Evolutionary conservation across 2,113 vertebrate genomes (phyloP), one percentile per base, ranked within the genome.

Genomic region (Saguinus imperator): DNA sequence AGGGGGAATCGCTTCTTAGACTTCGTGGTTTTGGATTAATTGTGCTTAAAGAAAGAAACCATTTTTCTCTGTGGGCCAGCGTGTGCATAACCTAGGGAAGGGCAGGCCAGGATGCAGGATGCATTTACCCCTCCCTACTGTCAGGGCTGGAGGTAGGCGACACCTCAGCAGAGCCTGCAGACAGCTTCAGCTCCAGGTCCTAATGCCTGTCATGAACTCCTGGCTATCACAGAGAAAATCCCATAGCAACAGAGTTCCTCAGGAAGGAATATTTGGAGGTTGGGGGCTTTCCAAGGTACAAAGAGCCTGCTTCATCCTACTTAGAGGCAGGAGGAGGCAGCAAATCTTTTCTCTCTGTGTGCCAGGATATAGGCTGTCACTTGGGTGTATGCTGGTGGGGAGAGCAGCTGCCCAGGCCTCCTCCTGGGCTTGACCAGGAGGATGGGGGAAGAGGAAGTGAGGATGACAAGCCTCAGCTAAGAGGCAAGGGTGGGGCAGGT

Each of bases 1-100:
- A 1, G 3, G 50, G 95, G 68, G 45, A 88, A 87, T 72, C 1
- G 1, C 12, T 92, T 66, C 85, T 94, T 91, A 94, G 82, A 89
- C 32, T 90, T 90, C 84, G 76, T 85, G 89, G 55, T 90, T 97
- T 85, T 57, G 68, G 29, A 89, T 43, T 96, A 96, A 96, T 88
- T 95, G 86, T 87, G 40, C 68, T 90, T 88, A 45, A 88, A 64
- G 90, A 95, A 94, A 58, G n/a, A 92, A 90, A 48, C 12, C 23
- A 32, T 85, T 88, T 93, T 94, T 27, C 91, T 91, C 57, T 18
- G 9, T 82, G 4, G 23, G 55, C 75, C 35, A 40, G n/a, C 40
- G n/a, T 86, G 5, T 35, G 43, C 23, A 48, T 8, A 48, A 40
- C 72, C 21, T 76, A 37, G 80, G 52, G 81, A 85, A 40, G 45